Conservation (phyloP, 2,888 invertebrate species). For the Agrotis exclamationis region DNA sequence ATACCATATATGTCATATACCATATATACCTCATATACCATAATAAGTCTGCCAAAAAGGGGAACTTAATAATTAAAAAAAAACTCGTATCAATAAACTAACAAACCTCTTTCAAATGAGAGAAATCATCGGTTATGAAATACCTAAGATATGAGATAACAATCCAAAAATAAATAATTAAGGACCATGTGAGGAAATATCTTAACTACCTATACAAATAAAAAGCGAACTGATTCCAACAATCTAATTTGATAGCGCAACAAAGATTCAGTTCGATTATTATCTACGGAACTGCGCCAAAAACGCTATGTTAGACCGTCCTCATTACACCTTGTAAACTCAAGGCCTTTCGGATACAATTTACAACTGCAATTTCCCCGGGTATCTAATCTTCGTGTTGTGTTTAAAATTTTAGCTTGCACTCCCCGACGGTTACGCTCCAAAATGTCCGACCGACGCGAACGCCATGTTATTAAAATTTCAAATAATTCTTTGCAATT, state of each 20-base stretch:
- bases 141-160: no score
- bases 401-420: conserved; percentile 62
- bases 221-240: conserved; percentile 21
- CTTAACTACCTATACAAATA: no score
- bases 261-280: conserved; percentile 26
- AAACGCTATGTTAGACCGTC: conserved; percentile 31
- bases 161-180: no score
- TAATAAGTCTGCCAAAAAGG: not conserved
- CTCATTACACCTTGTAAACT: conserved; percentile 56
- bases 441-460: conserved; percentile 46
- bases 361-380: conserved; percentile 60
- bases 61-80: not conserved
- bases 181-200: no score
- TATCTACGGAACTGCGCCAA: conserved; percentile 47
- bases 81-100: conserved; percentile 16
- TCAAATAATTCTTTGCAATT: conserved; percentile 62
- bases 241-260: conserved; percentile 25
- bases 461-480: conserved; percentile 60
- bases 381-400: conserved; percentile 57
- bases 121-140: no score
- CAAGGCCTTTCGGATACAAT: conserved; percentile 56
- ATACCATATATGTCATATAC: no score
- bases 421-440: conserved; percentile 46
- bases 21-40: no score
- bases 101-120: conserved; percentile 22